Evolutionary conservation across 2,797 vertebrate genomes (phyloP).

Genomic region (Periophthalmus magnuspinnatus): DNA sequence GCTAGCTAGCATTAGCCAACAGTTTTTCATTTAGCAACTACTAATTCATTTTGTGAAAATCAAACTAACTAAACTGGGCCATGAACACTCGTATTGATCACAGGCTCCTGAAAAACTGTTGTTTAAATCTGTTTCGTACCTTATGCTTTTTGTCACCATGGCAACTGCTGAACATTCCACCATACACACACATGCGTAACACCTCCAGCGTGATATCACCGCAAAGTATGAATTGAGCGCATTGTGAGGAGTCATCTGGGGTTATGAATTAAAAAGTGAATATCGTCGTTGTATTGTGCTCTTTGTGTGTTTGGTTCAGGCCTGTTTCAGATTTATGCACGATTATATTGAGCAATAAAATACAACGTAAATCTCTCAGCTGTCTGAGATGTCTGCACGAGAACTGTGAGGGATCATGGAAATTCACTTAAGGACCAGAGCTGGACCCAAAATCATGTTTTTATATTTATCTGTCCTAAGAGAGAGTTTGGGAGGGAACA

Average conservation of each 20-base stretch:
- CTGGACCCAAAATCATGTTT: slow-evolving; percentile 16
- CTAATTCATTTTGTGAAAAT: too few species aligned
- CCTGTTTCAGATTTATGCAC: slow-evolving; percentile 3
- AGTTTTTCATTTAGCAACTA: too few species aligned
- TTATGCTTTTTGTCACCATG: too few species aligned
- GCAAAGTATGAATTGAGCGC: too few species aligned
- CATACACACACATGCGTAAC: too few species aligned
- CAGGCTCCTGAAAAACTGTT: too few species aligned
- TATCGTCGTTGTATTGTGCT: not conserved
- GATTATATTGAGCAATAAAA: slow-evolving; percentile 16
- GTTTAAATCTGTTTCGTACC: too few species aligned
- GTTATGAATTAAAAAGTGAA: not conserved
- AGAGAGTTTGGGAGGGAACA: slow-evolving; percentile 7
- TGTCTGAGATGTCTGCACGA: slow-evolving; percentile 8
- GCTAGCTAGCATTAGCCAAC: too few species aligned
- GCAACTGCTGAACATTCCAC: too few species aligned
- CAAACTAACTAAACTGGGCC: too few species aligned
- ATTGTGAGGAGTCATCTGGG: not conserved
- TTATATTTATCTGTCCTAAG: slow-evolving; percentile 36
- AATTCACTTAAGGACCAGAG: slow-evolving; percentile 4
- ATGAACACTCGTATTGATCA: too few species aligned
- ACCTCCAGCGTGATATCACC: too few species aligned
- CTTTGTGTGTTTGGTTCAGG: slow-evolving; percentile 1
- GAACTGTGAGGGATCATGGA: slow-evolving; percentile 13
- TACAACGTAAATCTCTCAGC: slow-evolving; percentile 8